phyloP scores from a whole-genome alignment of 1,140 invertebrate species.

The Tetraneura akinire region DNA sequence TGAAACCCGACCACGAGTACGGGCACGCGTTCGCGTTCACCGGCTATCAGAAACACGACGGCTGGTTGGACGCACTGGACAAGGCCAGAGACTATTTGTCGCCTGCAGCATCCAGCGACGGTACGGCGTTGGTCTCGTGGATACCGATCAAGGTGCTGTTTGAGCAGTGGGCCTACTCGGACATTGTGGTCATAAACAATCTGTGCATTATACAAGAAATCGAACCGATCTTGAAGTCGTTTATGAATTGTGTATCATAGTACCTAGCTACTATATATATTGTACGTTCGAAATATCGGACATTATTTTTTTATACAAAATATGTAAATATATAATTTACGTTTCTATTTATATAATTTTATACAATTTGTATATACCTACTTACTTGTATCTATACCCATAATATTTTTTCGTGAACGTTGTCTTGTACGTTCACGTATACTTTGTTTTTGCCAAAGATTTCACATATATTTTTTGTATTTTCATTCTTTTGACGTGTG shows the following conservation, averaged over 20 bases:
- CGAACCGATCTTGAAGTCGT: background rate
- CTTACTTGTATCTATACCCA: no score
- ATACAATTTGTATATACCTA: no score
- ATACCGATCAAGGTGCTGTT: background rate
- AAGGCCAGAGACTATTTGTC: background rate
- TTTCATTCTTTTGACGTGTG: no score
- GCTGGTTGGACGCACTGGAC: background rate
- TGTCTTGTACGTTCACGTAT: no score
- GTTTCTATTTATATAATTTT: no score
- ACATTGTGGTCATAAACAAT: constrained; percentile 5
- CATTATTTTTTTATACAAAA: no score
- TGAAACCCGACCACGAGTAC: background rate
- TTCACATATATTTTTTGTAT: no score
- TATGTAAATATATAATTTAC: no score
- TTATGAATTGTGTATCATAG: background rate
- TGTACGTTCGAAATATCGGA: no score
- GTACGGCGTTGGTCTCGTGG: constrained; percentile 20
- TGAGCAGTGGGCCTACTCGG: background rate
- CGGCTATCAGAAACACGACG: background rate
- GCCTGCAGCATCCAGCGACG: background rate
- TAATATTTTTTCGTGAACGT: no score
- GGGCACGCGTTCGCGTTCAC: background rate
- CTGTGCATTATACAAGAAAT: constrained; percentile 11
- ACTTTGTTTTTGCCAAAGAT: no score
- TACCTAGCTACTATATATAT: no score